phyloP scores from a whole-genome alignment of 35 echinoderm and acorn worm species.

The Ophioderma brevispina region DNA sequence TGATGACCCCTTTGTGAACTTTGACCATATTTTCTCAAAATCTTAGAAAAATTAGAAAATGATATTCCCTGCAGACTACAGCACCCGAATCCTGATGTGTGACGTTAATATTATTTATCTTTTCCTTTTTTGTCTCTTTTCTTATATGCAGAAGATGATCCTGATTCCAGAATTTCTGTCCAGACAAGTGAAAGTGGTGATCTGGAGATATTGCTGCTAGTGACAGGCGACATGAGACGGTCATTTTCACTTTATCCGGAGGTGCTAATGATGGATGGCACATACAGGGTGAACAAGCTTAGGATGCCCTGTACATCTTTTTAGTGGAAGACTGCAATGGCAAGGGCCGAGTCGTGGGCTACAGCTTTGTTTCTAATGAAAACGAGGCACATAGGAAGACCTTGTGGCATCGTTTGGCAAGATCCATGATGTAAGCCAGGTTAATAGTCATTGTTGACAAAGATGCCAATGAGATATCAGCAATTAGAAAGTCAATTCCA shows the following conservation, averaged over 20 bases:
- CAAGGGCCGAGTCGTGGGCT: not conserved
- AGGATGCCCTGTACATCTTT: not conserved
- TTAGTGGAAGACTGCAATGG: not conserved
- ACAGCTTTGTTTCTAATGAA: not conserved
- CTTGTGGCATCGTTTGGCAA: not conserved
- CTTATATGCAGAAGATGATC: too few species aligned
- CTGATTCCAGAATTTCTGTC: too few species aligned
- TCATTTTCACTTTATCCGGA: not conserved
- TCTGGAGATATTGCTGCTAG: not conserved
- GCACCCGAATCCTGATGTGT: too few species aligned
- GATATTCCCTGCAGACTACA: too few species aligned
- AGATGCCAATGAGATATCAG: not conserved
- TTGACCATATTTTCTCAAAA: too few species aligned
- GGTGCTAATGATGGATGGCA: not conserved
- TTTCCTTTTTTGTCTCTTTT: too few species aligned
- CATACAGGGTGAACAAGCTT: not conserved
- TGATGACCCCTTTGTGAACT: too few species aligned
- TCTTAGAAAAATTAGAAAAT: too few species aligned
- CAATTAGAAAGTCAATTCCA: not conserved
- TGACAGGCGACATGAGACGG: not conserved
- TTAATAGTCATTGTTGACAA: not conserved
- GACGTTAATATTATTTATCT: too few species aligned
- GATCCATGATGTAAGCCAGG: not conserved
- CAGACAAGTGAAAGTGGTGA: too few species aligned
- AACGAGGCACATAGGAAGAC: not conserved